Evolutionary conservation across 2,888 invertebrate species (phyloP).

Genomic region (Lagria hirta): DNA sequence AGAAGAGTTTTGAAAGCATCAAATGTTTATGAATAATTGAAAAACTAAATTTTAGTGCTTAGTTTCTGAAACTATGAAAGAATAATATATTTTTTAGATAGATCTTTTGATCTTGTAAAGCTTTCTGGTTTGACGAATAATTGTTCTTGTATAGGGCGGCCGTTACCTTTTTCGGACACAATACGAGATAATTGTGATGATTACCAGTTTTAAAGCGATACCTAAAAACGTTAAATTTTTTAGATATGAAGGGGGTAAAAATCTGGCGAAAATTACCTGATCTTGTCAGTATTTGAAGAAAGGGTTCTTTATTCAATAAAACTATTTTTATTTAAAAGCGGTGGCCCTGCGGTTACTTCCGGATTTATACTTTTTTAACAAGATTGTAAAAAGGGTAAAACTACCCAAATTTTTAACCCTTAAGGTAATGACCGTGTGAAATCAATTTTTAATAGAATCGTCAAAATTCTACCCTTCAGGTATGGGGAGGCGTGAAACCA

Average conservation of each 20-base stretch:
- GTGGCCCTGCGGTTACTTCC: conserved; percentile 48
- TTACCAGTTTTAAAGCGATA: conserved; percentile 19
- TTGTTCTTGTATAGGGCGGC: too few relatives aligned
- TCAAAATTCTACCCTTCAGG: conserved; percentile 6
- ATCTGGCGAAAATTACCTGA: conserved; percentile 33
- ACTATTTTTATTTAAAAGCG: conserved; percentile 42
- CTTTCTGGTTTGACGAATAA: too few relatives aligned
- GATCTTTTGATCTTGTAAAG: too few relatives aligned
- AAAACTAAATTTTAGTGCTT: too few relatives aligned
- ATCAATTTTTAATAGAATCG: conserved; percentile 34
- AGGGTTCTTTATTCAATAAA: conserved; percentile 30
- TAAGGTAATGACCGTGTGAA: conserved; percentile 47
- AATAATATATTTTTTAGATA: too few relatives aligned
- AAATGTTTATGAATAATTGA: too few relatives aligned
- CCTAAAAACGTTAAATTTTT: conserved; percentile 10
- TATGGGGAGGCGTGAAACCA: conserved; percentile 15
- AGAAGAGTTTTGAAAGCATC: too few relatives aligned
- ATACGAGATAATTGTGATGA: conserved; percentile 21
- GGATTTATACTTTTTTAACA: conserved; percentile 47
- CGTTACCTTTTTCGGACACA: conserved; percentile 11
- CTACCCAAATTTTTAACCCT: conserved; percentile 37
- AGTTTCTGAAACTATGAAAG: too few relatives aligned
- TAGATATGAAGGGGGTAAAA: conserved; percentile 30
- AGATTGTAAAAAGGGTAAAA: conserved; percentile 44
- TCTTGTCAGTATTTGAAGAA: conserved; percentile 29